Evolutionary conservation across 2,797 vertebrate species (phyloP).

Genomic region (Menidia menidia): DNA sequence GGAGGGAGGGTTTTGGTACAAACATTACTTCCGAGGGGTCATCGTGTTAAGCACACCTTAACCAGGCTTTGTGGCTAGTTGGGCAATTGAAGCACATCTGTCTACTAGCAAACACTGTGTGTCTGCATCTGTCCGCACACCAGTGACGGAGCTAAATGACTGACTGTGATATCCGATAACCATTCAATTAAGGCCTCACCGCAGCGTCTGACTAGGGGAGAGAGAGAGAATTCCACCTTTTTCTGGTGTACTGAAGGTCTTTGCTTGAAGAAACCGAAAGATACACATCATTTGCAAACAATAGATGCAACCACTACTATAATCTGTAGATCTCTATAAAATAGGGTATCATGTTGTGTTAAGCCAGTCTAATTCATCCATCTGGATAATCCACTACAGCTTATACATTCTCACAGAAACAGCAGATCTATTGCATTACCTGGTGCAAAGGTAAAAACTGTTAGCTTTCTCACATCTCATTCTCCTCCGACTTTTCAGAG

Average conservation of each 20-base stretch:
- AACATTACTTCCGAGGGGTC: conserved; percentile 32
- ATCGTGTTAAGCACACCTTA: conserved; percentile 36
- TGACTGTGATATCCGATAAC: conserved; percentile 32
- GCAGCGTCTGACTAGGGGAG: no score
- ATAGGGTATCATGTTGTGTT: neutral
- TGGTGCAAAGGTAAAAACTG: conserved; percentile 35
- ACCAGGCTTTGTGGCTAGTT: neutral
- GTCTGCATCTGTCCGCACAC: neutral
- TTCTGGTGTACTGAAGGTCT: no score
- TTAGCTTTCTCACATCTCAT: conserved; percentile 26
- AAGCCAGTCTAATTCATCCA: conserved; percentile 14
- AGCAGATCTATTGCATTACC: conserved; percentile 44
- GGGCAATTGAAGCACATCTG: conserved; percentile 7
- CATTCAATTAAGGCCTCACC: conserved; percentile 31
- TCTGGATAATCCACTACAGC: conserved; percentile 1
- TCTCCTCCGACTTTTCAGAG: conserved; percentile 25
- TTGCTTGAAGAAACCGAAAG: no score
- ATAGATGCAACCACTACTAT: neutral
- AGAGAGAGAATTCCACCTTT: no score
- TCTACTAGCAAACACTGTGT: conserved; percentile 10
- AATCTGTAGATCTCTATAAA: neutral
- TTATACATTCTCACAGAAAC: conserved; percentile 11
- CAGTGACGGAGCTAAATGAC: conserved; percentile 5
- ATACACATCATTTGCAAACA: neutral
- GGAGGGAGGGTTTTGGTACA: conserved; percentile 29